Evolutionary conservation across 2,113 vertebrate species (phyloP), one percentile per base, ranked within the genome.

Genomic region (Drymodes brunneopygia): DNA sequence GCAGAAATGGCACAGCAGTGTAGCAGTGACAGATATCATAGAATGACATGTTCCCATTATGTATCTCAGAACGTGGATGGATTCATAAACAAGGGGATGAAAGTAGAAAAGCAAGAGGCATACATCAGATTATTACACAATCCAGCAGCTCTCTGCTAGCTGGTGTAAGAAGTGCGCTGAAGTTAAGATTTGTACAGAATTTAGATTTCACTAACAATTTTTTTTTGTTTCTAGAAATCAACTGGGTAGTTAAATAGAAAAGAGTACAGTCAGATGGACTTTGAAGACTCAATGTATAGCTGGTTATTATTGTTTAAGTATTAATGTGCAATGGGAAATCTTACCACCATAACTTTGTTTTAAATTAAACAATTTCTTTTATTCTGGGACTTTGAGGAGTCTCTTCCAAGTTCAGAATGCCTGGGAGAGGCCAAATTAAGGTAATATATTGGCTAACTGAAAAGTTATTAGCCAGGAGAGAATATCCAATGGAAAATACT

Each of bases 231-330:
- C 15, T 19, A 92, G 86, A 94, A 93, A 92, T 92, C 81, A 94
- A 4, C n/a, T 74, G 36, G 3, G 29, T 91, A 95, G 88, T 95
- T 87, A 95, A 93, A 89, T 87, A 61, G 48, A 92, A 96, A 94
- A 21, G 2, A 91, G 27, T 28, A 29, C 28, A 86, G 64, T 61
- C 36, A 91, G 67, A 27, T 81, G 44, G 50, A 92, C 56, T 85
- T 79, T 67, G 44, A 78, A 75, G 50, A 60, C 47, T 83, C 38
- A 81, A 20, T 79, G 80, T 60, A 89, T 77, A 96, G 51, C 78
- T 42, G 3, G 3, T 15, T 74, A 27, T 83, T 80, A 94, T 86
- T 96, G 91, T 87, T 83, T 86, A 89, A 81, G 42, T 72, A 95
- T 89, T 71, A 29, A 70, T 86, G 6, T 83, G n/a, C n/a, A n/a